Evolutionary conservation across 1,140 invertebrate species (phyloP).

Genomic region (Nebria ingens): DNA sequence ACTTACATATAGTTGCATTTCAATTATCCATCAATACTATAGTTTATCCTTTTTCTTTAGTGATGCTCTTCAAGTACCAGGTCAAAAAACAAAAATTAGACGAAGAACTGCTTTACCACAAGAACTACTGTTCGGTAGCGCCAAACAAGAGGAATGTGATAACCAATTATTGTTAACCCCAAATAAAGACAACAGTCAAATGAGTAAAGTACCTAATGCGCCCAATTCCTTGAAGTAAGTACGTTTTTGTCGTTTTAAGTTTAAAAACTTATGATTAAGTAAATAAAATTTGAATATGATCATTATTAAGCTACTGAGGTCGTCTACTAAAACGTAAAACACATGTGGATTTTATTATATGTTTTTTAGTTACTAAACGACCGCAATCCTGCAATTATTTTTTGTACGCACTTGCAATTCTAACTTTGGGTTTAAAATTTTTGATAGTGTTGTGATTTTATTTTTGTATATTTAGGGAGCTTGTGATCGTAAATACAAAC

Average conservation of each 20-base stretch:
- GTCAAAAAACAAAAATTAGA: conserved; percentile 46
- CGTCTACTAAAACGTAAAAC: too few species aligned
- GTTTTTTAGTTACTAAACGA: background rate
- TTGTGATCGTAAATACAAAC: conserved; percentile 21
- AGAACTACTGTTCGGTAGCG: conserved; percentile 52
- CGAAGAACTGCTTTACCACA: conserved; percentile 52
- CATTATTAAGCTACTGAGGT: too few species aligned
- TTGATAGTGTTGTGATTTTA: conserved; percentile 18
- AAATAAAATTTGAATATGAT: too few species aligned
- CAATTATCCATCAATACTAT: too few species aligned
- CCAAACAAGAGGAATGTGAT: background rate
- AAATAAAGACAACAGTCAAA: background rate
- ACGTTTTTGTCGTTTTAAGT: too few species aligned
- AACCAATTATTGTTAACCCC: background rate
- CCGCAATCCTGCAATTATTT: background rate
- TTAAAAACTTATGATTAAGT: too few species aligned
- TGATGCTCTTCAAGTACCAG: background rate
- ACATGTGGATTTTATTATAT: too few species aligned
- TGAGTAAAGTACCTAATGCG: background rate
- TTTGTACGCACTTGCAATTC: too few species aligned
- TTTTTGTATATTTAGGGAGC: conserved; percentile 26
- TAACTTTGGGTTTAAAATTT: too few species aligned
- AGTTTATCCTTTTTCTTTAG: background rate
- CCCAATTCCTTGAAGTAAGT: background rate
- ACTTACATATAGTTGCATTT: too few species aligned